A percentile compares a stretch with the other conserved stretches of the same genome.
phyloP scores from a whole-genome alignment of 2,113 vertebrate species.

The Larimichthys polyactis region DNA sequence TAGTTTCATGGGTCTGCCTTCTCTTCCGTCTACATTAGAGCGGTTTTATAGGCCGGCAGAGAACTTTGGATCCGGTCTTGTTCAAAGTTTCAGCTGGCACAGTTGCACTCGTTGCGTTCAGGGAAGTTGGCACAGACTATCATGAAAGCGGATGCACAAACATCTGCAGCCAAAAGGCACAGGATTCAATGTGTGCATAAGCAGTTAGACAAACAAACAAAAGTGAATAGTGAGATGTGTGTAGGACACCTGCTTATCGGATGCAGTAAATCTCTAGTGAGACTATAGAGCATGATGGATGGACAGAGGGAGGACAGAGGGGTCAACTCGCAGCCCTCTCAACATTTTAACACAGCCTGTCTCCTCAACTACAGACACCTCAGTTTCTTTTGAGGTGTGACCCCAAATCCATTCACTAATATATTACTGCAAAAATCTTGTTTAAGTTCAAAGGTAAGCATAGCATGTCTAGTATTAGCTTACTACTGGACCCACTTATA shows the following conservation, averaged over 20 bases:
- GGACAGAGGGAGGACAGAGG: slow-evolving; percentile 18
- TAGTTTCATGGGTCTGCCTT: slow-evolving; percentile 57
- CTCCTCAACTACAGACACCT: slow-evolving; percentile 19
- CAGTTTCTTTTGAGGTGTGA: neutral
- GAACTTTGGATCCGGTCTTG: slow-evolving; percentile 32
- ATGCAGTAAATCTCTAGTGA: slow-evolving; percentile 45
- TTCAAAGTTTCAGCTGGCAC: slow-evolving; percentile 44
- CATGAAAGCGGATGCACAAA: slow-evolving; percentile 32
- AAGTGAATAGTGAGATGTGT: slow-evolving; percentile 34
- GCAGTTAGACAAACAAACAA: slow-evolving; percentile 19
- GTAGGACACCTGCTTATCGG: slow-evolving; percentile 17
- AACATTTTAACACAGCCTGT: slow-evolving; percentile 27
- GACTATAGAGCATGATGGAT: slow-evolving; percentile 10
- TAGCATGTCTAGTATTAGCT: neutral
- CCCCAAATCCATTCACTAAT: neutral
- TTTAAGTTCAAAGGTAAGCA: neutral
- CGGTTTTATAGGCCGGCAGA: slow-evolving; percentile 55
- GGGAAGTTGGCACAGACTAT: slow-evolving; percentile 29
- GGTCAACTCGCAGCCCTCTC: slow-evolving; percentile 33
- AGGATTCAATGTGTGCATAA: slow-evolving; percentile 8
- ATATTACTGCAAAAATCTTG: neutral
- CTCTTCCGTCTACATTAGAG: slow-evolving; percentile 53
- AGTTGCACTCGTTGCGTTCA: slow-evolving; percentile 7
- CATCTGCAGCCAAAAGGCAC: slow-evolving; percentile 35
- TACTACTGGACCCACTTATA: neutral